Conservation (phyloP, 2,888 invertebrate species). For the Chymomyza fuscimana region DNA sequence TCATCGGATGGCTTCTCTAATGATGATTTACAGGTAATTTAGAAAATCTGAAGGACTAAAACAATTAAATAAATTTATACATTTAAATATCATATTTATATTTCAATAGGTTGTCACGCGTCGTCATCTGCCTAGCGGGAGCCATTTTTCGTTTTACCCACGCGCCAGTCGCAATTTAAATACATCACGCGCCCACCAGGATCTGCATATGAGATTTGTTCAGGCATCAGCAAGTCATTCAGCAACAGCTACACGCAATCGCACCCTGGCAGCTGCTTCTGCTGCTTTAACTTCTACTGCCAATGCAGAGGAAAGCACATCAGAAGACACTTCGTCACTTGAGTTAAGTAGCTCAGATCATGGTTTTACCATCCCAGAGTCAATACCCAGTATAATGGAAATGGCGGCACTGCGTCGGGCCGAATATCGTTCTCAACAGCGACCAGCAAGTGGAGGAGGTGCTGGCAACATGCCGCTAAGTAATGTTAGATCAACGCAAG, state of each 20-base stretch:
- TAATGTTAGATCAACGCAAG: not conserved
- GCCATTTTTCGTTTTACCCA: slow-evolving; percentile 17
- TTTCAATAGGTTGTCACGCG: slow-evolving; percentile 9
- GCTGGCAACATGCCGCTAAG: not conserved
- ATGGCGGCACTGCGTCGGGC: not conserved
- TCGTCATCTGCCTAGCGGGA: slow-evolving; percentile 29
- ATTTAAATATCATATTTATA: no score
- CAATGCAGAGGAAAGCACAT: not conserved
- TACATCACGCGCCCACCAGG: slow-evolving; percentile 28
- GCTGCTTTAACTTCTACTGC: not conserved
- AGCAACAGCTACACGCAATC: not conserved
- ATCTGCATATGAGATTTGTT: slow-evolving; percentile 28
- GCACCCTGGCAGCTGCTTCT: not conserved
- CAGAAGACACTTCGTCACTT: not conserved
- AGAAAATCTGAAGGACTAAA: no score
- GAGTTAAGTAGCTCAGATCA: not conserved
- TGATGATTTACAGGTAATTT: slow-evolving; percentile 35
- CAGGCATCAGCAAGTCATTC: not conserved
- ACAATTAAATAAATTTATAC: no score
- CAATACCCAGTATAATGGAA: not conserved
- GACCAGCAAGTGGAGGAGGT: not conserved
- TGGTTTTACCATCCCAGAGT: not conserved
- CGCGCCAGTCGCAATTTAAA: slow-evolving; percentile 47
- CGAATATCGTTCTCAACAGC: not conserved
- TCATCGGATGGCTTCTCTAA: slow-evolving; percentile 27